Evolutionary conservation across 2,113 vertebrate genomes (phyloP), one percentile per base, ranked within the genome.

Genomic region (Malaclemys terrapin): DNA sequence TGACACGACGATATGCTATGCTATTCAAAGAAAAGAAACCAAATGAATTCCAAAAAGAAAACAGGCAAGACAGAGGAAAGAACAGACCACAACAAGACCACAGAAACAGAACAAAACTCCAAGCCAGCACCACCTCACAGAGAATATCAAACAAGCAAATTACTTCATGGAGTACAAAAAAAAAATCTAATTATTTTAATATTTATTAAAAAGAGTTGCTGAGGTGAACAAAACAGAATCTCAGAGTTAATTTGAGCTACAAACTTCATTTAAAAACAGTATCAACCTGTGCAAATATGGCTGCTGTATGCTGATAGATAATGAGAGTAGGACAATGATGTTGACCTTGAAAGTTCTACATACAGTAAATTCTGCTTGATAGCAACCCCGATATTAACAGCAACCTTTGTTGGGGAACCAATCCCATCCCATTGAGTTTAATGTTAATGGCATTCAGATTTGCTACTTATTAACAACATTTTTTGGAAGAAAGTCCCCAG

Each of bases 1-100:
- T 99, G 99, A 99, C 99, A 98, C 99, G 99, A 89, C 99, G 99
- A 97, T 99, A 99, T 5, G 99, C 99, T 99, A 99, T 99, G 99
- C 99, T 99, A 99, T 95, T 98, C 97, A 98, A 98, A 99, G 98
- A 98, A 97, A 98, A 98, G 98, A 98, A 98, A 98, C 97, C 97
- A 98, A 93, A 97, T 98, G 93, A 98, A 98, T 98, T 97, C 97
- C 97, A 97, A 89, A 95, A 79, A 88, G 83, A 86, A 82, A 89
- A 92, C 38, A 88, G 93, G 56, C 89, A 53, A 93, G 81, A 72
- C 59, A 96, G 84, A 90, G 93, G 96, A 96, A 80, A 92, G 96
- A 89, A 97, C 97, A 96, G 86, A 91, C 93, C 31, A 20, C 89
- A 94, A 98, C 96, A 95, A 1, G 4, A 96, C 93, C 86, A 95